Conservation (phyloP, 2,888 invertebrate genomes). For the Agonopterix heracliana region DNA sequence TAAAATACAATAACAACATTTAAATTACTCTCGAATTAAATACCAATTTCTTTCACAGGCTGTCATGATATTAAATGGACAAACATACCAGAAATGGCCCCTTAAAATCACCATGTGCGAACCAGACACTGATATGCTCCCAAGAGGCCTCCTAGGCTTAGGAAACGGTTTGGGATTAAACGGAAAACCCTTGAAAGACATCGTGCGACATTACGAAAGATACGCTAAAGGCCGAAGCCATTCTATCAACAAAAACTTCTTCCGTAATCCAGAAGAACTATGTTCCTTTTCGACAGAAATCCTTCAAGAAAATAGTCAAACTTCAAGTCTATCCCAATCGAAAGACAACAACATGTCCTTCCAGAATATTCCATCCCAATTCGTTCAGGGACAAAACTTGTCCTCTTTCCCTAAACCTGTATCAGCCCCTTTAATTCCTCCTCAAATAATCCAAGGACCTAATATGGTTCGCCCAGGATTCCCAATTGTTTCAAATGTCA, state of each 20-base stretch:
- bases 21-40: neutral
- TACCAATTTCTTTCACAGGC: constrained; percentile 40
- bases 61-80: constrained; percentile 53
- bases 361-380: too few species aligned
- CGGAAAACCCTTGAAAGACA: constrained; percentile 42
- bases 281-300: neutral
- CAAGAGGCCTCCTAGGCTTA: constrained; percentile 42
- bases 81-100: constrained; percentile 35
- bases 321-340: neutral
- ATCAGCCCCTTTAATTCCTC: too few species aligned
- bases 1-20: neutral
- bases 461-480: too few species aligned
- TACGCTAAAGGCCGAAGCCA: constrained; percentile 27
- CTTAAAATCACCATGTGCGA: constrained; percentile 38
- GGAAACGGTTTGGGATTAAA: constrained; percentile 46
- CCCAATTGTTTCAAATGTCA: too few species aligned
- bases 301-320: neutral
- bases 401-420: too few species aligned
- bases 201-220: constrained; percentile 40
- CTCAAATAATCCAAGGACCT: too few species aligned
- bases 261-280: constrained; percentile 13
- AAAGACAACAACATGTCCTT: neutral
- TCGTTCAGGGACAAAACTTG: too few species aligned
- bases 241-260: constrained; percentile 22
- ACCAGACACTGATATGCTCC: constrained; percentile 29